Evolutionary conservation across 2,888 invertebrate species (phyloP), one percentile per base, ranked within the genome.

Genomic region (Agrilus cyanescens): DNA sequence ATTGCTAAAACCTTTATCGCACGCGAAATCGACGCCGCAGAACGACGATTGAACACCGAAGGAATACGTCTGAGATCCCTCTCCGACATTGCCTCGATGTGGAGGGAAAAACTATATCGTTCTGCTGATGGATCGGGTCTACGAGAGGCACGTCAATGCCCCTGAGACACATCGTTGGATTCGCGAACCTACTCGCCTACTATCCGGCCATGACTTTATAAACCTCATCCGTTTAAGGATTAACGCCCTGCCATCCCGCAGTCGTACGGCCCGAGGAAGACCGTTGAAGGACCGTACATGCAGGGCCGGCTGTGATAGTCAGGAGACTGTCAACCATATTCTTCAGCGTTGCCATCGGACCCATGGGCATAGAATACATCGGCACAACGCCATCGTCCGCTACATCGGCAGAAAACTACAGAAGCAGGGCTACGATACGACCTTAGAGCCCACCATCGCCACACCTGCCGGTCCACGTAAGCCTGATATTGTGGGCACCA

Each of bases 331-430:
- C 29, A 57, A 56, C 6, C 62, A 61, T 38, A 43, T 57, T n/a
- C 52, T 61, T 32, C 62, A 65, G 39, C 41, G 41, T 16, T 63
- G 62, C 46, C 46, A 46, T 32, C 36, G 60, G 32, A 64, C 62
- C 2, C 62, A 64, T 46, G 61, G 60, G 49, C 62, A 56, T 4
- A 47, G 59, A 3, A 50, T 65, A 1, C 16, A 50, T 32, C 50
- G 63, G 8, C 63, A 65, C 32, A 48, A 62, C 18, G 58, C 52
- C 1, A 48, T 60, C 3, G 48, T 46, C 29, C 45, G 50, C 6
- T 40, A 42, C 1, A 15, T 61, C 1, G 51, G 52, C 1, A 37
- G 45, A 1, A 52, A 48, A 12, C 46, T 63, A 38, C 8, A 38
- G 0, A 42, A 47, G 5, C 45, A 46, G 10, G 58, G 58, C 2